These are phyloP conservation scores for Eupsittula cactorum DNA, from an alignment of 2,113 vertebrate genomes.

Conservation along the genomic window DNA sequence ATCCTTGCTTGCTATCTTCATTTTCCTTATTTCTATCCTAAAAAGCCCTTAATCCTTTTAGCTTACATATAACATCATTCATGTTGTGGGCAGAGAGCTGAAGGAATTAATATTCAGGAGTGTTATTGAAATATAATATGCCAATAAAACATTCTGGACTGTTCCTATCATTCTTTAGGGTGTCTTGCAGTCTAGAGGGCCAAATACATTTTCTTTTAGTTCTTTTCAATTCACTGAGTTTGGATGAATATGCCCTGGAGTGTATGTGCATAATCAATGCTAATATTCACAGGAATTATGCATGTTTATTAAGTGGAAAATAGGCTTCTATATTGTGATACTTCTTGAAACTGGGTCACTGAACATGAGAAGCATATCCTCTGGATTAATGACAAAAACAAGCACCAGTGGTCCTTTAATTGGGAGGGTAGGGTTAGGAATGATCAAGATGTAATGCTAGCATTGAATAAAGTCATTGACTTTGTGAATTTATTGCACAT, in stretches of 20 bases:
- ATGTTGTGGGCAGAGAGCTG: background rate
- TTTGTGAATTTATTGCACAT: background rate
- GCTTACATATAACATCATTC: background rate
- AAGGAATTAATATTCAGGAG: background rate
- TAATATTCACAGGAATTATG: constrained; percentile 44
- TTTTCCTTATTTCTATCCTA: background rate
- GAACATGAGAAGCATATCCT: background rate
- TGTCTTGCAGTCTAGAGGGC: constrained; percentile 10
- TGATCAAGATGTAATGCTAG: background rate
- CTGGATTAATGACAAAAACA: background rate
- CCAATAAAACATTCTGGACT: background rate
- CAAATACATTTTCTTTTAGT: constrained; percentile 23
- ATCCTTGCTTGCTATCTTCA: background rate
- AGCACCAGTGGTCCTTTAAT: background rate
- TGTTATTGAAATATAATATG: background rate
- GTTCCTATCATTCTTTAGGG: background rate
- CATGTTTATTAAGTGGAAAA: constrained; percentile 60
- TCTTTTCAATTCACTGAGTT: constrained; percentile 9
- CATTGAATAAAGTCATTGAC: background rate
- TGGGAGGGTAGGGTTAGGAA: background rate
- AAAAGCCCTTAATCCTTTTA: background rate
- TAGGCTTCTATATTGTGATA: constrained; percentile 41
- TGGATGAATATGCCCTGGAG: constrained; percentile 15
- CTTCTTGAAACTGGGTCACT: constrained; percentile 60
- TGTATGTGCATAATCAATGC: constrained; percentile 22